Evolutionary conservation across 2,113 vertebrate species (phyloP).

Genomic region (Ahaetulla prasina): DNA sequence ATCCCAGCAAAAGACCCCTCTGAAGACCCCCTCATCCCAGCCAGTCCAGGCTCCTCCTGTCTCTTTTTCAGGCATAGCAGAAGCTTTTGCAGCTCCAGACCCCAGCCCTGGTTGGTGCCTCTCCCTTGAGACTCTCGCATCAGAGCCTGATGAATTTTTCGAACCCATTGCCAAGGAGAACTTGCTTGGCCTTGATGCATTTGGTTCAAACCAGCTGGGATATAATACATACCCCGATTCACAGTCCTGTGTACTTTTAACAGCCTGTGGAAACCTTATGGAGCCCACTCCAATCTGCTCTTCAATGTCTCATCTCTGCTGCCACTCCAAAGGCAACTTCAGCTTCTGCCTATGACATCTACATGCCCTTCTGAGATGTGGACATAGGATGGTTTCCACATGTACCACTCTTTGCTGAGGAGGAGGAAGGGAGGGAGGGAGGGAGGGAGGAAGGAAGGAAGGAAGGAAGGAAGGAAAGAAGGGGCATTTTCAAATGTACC

Average conservation of each 20-base stretch:
- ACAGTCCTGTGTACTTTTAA: background rate
- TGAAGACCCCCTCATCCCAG: background rate
- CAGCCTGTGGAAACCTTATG: background rate
- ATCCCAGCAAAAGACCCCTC: background rate
- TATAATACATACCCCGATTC: background rate
- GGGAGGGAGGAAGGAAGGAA: too few relatives aligned
- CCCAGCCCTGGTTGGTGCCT: background rate
- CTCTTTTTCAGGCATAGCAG: background rate
- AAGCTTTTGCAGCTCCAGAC: conserved; percentile 10
- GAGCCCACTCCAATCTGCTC: background rate
- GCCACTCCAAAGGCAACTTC: background rate
- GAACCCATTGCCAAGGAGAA: conserved; percentile 8
- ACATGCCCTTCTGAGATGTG: background rate
- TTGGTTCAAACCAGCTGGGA: background rate
- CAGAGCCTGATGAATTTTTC: conserved; percentile 8
- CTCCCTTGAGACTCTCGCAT: background rate
- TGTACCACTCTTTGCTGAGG: background rate
- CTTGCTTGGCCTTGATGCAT: background rate
- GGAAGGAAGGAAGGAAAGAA: background rate
- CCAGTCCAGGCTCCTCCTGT: background rate
- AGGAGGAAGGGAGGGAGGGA: too few relatives aligned
- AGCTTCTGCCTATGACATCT: background rate
- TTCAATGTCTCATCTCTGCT: background rate
- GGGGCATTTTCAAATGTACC: background rate
- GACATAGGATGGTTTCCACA: background rate